Evolutionary conservation across 30 jellyfish, hydroid and myxozoan genomes (phyloP).

Genomic region (Aurelia coerulea): DNA sequence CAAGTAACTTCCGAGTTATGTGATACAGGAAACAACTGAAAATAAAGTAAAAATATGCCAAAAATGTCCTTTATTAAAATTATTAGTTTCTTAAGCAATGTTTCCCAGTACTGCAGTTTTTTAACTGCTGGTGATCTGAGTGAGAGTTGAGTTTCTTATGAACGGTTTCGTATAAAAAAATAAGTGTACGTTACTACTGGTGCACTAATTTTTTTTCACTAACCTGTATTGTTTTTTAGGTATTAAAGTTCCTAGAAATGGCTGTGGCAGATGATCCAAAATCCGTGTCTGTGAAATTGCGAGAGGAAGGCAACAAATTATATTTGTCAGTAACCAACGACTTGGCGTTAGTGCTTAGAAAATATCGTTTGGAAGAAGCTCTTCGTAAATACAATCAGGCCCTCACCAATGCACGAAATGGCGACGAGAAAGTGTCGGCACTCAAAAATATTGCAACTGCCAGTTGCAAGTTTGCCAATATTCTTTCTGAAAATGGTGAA

Average conservation of each 20-base stretch:
- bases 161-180: too few species aligned
- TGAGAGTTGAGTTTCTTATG: too few species aligned
- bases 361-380: slow-evolving; percentile 48
- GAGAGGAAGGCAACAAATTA: slow-evolving; percentile 64
- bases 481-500: not conserved
- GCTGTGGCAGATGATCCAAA: not conserved
- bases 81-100: too few species aligned
- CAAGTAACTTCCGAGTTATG: too few species aligned
- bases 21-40: too few species aligned
- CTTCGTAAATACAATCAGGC: slow-evolving; percentile 50
- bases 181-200: too few species aligned
- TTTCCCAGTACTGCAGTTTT: too few species aligned
- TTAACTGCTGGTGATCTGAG: too few species aligned
- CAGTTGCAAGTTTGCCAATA: slow-evolving; percentile 10
- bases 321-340: slow-evolving; percentile 13
- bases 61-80: too few species aligned
- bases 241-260: not conserved
- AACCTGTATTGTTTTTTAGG: too few species aligned
- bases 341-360: slow-evolving; percentile 42
- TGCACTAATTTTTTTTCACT: too few species aligned
- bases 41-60: too few species aligned
- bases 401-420: slow-evolving; percentile 3
- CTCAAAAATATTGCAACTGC: slow-evolving; percentile 41
- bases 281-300: slow-evolving; percentile 37
- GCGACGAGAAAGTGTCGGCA: slow-evolving; percentile 48